These are phyloP conservation scores for Brachionus rubens DNA, from an alignment of 1,140 invertebrate species.

Conservation along the genomic window DNA sequence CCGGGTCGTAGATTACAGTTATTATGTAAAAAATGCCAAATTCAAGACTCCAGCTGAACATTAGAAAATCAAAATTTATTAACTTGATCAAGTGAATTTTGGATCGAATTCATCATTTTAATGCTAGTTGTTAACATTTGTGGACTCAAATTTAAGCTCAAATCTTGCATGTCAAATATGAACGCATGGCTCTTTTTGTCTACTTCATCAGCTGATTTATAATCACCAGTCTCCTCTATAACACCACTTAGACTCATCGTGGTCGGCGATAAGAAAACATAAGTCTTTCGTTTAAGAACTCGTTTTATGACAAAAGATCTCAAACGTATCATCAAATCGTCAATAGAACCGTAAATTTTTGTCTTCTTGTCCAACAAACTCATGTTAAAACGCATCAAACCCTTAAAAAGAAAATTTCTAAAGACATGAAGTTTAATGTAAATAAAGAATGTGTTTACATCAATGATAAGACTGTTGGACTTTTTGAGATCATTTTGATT, in stretches of 20 bases:
- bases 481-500: conserved; percentile 29
- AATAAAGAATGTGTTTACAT: conserved; percentile 10
- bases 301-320: background rate
- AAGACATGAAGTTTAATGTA: background rate
- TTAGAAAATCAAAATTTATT: background rate
- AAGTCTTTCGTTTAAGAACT: background rate
- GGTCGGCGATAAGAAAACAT: conserved; percentile 26
- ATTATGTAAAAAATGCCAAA: too few relatives aligned
- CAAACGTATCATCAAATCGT: conserved; percentile 29
- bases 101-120: background rate
- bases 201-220: background rate
- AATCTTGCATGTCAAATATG: background rate
- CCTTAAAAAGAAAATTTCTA: background rate
- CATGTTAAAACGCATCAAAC: background rate
- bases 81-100: background rate
- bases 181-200: background rate
- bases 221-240: background rate
- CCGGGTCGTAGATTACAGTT: too few relatives aligned
- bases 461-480: conserved; percentile 32
- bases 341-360: background rate
- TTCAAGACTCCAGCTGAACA: too few relatives aligned
- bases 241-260: background rate
- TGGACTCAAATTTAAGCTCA: background rate
- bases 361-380: conserved; percentile 5
- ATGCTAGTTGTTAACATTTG: background rate